phyloP scores from a whole-genome alignment of 2,888 invertebrate genomes.

The Tipula unca region DNA sequence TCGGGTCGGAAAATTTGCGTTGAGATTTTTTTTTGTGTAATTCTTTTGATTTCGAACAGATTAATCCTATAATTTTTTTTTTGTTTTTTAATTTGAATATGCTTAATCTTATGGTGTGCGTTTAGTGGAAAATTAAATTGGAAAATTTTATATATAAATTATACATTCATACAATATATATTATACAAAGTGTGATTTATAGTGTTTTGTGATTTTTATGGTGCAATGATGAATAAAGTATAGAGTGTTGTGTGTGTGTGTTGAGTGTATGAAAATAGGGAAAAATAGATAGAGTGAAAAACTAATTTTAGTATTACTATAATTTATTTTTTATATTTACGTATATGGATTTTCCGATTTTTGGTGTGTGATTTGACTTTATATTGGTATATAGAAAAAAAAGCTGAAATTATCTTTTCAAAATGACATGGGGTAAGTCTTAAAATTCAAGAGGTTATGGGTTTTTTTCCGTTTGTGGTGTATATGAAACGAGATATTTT shows the following conservation, averaged over 20 bases:
- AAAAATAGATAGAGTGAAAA: neutral
- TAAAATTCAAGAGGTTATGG: neutral
- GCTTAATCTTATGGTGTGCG: neutral
- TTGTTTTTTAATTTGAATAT: neutral
- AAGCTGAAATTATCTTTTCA: neutral
- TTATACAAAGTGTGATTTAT: neutral
- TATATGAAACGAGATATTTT: neutral
- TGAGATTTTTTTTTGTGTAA: neutral
- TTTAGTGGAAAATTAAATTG: conserved; percentile 8
- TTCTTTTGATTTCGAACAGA: neutral
- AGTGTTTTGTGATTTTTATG: neutral
- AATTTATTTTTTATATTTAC: neutral
- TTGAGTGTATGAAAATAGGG: neutral
- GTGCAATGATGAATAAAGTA: neutral
- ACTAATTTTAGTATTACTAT: neutral
- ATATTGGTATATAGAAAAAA: neutral
- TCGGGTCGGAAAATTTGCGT: neutral
- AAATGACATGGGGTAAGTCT: conserved; percentile 14
- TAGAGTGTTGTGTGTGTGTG: neutral
- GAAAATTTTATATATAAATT: neutral
- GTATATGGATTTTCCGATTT: neutral
- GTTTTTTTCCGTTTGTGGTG: neutral
- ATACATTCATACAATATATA: neutral
- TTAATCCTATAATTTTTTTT: neutral
- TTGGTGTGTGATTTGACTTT: neutral